Base-by-base conservation (phyloP, 1,140 invertebrate species). In the Diorhabda sublineata region DNA sequence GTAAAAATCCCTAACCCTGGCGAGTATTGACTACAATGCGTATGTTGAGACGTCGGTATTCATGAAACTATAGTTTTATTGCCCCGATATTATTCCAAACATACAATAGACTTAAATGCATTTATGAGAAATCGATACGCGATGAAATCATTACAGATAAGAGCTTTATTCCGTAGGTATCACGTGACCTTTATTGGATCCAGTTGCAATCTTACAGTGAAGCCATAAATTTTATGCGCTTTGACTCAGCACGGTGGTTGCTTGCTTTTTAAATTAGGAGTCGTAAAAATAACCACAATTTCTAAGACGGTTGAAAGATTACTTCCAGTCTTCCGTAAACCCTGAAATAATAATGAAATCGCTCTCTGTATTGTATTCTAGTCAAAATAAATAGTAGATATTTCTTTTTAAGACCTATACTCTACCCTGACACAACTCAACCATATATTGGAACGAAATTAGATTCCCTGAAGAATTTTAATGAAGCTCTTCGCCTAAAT, bases 131-230 rank as follows among this genome's bases (percentile, higher is more conserved):
- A 61, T 67, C 66, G 66, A 67, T 60, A 61, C 45, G 58, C 57
- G 64, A 61, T 61, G 44, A 60, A 67, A 58, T 42, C 52, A 65
- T 65, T 65, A 65, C 44, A 65, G 64, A 65, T 65, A 65, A 65
- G 56, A 58, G 64, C 64, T 26, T 9, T 5, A 45, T 67, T 67
- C 43, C 45, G 57, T 26, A 44, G 57, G 41, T 45, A 60, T 42
- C 64, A 58, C 47, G 45, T 61, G 66, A 61, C 66, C 58, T 67
- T 61, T 60, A 60, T 62, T 62, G 57, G 67, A 68, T 62, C 61
- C 67, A 63, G 60, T 63, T 62, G 61, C 67, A 68, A 68, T 68
- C 67, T 68, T 68, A 68, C 41, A 60, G 65, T 62, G 67, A 45
- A 58, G 66, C 67, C 45, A 63, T 68, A 68, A 68, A 68, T 63